Base-by-base conservation (phyloP, 2,113 vertebrate genomes). In the Anhinga anhinga region DNA sequence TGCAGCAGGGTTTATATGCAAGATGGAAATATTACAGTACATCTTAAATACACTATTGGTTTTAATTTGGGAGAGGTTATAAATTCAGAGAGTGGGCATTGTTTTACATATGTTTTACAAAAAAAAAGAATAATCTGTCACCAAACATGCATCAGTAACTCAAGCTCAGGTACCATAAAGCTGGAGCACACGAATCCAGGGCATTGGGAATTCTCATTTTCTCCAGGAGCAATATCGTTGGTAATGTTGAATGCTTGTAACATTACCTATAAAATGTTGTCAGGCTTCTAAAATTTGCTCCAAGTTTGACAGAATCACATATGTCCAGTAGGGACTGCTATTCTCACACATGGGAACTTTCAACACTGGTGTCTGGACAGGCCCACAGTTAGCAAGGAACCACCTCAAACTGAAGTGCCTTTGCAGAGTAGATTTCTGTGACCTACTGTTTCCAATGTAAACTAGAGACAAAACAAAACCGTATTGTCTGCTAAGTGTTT, bases 361-460 rank as follows among this genome's bases (percentile, higher is more conserved):
- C 10, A 36, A 32, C 1, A 16, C 1, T 0, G 0, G 4, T 19
- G 7, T 27, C n/a, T 20, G 32, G 26, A n/a, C 9, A 47, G 36
- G 15, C 3, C 4, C 15, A 11, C 5, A 7, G 19, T 18, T 86
- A 88, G 12, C 10, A 22, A 61, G 44, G 69, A 77, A 61, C 19
- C 6, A 53, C 3, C 13, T 2, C 10, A 65, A 66, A 38, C 3
- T 1, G 0, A 15, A 29, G 13, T 23, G 32, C 13, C 13, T 72
- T 83, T 89, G 14, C 34, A 58, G 7, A 13, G 29, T 3, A 0
- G 30, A 19, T 79, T 82, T 82, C 47, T 45, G 21, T 45, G 61
- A 78, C 18, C 47, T 34, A 4, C 42, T 25, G 18, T 50, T 32
- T 59, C 7, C 44, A 47, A 1, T 5, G 45, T 40, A 80, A 81